These are phyloP conservation scores for Dromococcyx pavoninus DNA, from an alignment of 2,797 vertebrate species.

Conservation along the genomic window DNA sequence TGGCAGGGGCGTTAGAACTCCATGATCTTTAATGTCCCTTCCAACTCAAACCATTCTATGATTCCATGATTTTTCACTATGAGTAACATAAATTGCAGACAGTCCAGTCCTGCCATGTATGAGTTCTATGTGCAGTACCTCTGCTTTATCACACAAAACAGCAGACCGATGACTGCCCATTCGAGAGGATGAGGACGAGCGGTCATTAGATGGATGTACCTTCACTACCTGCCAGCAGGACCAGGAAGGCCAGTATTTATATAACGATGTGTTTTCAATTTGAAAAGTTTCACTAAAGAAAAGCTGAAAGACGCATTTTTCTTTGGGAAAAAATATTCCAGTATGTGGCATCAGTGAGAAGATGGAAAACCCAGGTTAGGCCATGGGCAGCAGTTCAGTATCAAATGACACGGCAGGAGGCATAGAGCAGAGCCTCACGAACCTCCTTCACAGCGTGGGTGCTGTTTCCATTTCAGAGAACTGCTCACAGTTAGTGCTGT, in stretches of 20 bases:
- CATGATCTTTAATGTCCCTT: no score
- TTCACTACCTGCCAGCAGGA: no score
- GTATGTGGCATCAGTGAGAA: not conserved
- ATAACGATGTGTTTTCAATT: not conserved
- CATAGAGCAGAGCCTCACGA: no score
- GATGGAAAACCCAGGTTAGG: not conserved
- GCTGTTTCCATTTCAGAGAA: rapidly evolving
- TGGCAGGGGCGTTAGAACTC: no score
- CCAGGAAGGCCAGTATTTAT: not conserved
- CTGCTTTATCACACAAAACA: not conserved
- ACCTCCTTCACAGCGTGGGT: not conserved
- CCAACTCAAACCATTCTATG: no score
- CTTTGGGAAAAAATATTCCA: no score
- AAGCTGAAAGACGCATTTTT: not conserved
- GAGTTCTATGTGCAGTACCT: not conserved
- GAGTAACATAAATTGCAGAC: not conserved
- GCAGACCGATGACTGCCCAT: not conserved
- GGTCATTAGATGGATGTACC: not conserved
- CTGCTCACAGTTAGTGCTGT: no score
- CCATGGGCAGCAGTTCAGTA: not conserved
- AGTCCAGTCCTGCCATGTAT: rapidly evolving
- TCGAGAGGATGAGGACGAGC: rapidly evolving
- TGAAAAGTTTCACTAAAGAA: not conserved
- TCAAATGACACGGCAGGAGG: not conserved
- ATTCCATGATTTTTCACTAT: not conserved